Evolutionary conservation across 2,888 invertebrate species (phyloP).

Genomic region (Drosophila anomalata): DNA sequence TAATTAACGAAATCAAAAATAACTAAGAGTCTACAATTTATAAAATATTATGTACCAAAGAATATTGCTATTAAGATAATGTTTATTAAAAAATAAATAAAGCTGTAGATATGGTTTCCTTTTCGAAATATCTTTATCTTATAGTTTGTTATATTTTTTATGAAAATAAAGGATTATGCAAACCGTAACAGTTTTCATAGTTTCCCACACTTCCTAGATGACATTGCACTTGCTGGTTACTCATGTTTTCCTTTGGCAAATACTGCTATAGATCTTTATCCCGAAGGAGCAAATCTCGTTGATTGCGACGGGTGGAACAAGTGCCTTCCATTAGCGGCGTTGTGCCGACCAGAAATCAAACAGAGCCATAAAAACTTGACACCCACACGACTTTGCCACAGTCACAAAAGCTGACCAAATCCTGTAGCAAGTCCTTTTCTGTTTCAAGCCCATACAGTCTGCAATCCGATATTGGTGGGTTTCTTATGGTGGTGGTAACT

Average conservation of each 20-base stretch:
- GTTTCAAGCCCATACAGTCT: slow-evolving; percentile 27
- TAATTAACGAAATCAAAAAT: too few species aligned
- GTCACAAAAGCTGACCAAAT: slow-evolving; percentile 61
- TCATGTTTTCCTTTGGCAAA: slow-evolving; percentile 18
- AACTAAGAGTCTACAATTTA: too few species aligned
- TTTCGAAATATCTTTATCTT: too few species aligned
- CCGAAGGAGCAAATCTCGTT: slow-evolving; percentile 59
- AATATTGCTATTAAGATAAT: too few species aligned
- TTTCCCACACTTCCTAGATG: slow-evolving; percentile 36
- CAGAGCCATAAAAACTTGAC: slow-evolving; percentile 80
- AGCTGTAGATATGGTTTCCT: too few species aligned
- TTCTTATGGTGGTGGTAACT: slow-evolving; percentile 33
- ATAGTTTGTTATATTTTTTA: neutral
- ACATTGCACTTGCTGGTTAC: slow-evolving; percentile 21
- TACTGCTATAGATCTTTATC: slow-evolving; percentile 13
- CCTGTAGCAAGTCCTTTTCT: slow-evolving; percentile 7
- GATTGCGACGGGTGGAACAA: slow-evolving; percentile 63
- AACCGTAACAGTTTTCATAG: neutral
- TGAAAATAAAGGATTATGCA: neutral
- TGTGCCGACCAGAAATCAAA: slow-evolving; percentile 74
- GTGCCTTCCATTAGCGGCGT: slow-evolving; percentile 76
- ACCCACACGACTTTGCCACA: slow-evolving; percentile 71
- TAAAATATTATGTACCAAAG: too few species aligned
- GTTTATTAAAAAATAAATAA: too few species aligned
- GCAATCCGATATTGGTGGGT: slow-evolving; percentile 74